Conservation (phyloP, 1,140 invertebrate species). For the Temnothorax longispinosus region DNA sequence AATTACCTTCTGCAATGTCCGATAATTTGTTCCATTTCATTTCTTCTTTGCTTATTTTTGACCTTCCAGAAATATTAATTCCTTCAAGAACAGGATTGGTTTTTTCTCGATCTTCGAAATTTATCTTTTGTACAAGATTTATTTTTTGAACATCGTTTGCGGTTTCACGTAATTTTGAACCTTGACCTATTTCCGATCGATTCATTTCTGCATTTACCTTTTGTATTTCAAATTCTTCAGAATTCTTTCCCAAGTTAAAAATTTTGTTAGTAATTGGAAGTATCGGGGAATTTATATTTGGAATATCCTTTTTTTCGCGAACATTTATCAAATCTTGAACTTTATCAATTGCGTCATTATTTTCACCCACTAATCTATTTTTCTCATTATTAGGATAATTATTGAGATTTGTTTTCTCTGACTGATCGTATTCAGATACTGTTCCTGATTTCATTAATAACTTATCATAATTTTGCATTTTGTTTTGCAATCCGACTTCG, state of each 20-base stretch:
- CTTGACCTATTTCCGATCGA: neutral
- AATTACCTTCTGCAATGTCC: constrained; percentile 10
- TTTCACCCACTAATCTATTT: neutral
- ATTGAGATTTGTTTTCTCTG: neutral
- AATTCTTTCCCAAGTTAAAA: neutral
- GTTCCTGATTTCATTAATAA: neutral
- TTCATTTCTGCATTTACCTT: neutral
- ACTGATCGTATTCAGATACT: neutral
- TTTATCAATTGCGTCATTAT: neutral
- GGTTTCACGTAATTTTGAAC: neutral
- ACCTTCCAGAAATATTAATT: neutral
- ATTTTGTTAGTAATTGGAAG: neutral
- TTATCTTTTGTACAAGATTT: neutral
- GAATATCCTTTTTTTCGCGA: constrained; percentile 1
- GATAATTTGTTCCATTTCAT: constrained; percentile 6
- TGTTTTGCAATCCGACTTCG: neutral
- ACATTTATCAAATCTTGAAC: constrained; percentile 6
- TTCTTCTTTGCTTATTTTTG: neutral
- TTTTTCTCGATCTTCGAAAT: neutral
- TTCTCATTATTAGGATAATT: neutral
- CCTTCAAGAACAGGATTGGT: neutral
- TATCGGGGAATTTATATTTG: neutral
- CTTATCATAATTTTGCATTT: neutral
- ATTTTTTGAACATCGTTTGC: neutral
- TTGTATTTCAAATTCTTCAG: neutral